Evolutionary conservation across 2,888 invertebrate genomes (phyloP).

Genomic region (Drosophila pseudotalamancana): DNA sequence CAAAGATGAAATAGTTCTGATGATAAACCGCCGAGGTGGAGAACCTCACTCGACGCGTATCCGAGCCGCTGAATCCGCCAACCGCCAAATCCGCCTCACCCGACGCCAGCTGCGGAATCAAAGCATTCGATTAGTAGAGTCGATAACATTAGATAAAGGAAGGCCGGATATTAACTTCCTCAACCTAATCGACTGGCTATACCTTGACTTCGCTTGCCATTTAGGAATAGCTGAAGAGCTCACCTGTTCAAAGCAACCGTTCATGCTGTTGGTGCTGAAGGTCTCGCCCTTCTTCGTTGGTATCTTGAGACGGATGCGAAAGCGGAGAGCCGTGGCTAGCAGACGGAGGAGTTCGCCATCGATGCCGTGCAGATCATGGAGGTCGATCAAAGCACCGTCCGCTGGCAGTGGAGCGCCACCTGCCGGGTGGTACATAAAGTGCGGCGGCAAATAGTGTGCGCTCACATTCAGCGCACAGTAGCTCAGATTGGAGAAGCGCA

Average conservation of each 20-base stretch:
- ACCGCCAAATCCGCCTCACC: slow-evolving; percentile 65
- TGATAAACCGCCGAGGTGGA: slow-evolving; percentile 67
- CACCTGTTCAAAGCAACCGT: slow-evolving; percentile 74
- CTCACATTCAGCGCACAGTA: slow-evolving; percentile 66
- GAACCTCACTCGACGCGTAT: slow-evolving; percentile 48
- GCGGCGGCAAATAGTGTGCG: slow-evolving; percentile 59
- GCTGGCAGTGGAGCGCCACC: slow-evolving; percentile 31
- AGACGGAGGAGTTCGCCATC: slow-evolving; percentile 72
- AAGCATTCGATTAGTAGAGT: too few species aligned
- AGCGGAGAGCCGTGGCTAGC: slow-evolving; percentile 63
- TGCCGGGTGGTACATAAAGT: slow-evolving; percentile 57
- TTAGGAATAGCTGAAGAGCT: neutral
- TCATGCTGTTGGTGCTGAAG: slow-evolving; percentile 32
- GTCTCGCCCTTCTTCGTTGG: slow-evolving; percentile 43
- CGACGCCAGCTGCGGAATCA: slow-evolving; percentile 56
- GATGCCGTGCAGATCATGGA: slow-evolving; percentile 60
- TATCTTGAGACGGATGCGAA: slow-evolving; percentile 60
- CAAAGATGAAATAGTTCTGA: slow-evolving; percentile 64
- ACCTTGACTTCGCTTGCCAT: too few species aligned
- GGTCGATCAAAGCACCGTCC: slow-evolving; percentile 27
- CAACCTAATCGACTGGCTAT: too few species aligned
- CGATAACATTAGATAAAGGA: too few species aligned
- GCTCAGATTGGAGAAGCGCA: slow-evolving; percentile 45
- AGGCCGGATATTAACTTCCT: too few species aligned
- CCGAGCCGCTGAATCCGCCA: slow-evolving; percentile 73